Conservation (phyloP, 2,113 vertebrate species). For the Beaufortia kweichowensis region DNA sequence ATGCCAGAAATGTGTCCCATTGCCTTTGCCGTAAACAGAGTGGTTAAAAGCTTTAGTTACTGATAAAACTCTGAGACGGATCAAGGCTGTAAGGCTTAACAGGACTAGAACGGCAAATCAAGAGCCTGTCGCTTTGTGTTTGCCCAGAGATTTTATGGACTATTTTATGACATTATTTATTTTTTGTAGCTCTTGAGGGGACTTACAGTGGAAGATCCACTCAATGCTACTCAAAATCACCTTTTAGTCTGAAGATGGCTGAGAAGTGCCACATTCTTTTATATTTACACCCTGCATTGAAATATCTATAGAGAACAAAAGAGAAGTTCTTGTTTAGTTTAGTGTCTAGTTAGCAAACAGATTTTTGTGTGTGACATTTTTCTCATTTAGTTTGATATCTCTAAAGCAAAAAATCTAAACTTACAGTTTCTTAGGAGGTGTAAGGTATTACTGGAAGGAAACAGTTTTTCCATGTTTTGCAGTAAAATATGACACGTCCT, state of each 20-base stretch:
- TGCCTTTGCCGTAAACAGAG: conserved; percentile 59
- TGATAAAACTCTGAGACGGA: conserved; percentile 57
- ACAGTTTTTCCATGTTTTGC: neutral
- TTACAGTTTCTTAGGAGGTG: too few species aligned
- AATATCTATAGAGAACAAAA: conserved; percentile 11
- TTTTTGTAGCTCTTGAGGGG: conserved; percentile 39
- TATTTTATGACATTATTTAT: conserved; percentile 59
- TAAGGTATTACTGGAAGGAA: neutral
- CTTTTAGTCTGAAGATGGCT: conserved; percentile 54
- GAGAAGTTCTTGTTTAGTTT: conserved; percentile 50
- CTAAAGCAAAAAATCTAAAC: conserved; percentile 13
- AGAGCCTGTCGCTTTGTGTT: conserved; percentile 48
- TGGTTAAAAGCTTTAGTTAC: conserved; percentile 53
- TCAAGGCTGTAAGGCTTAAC: conserved; percentile 61
- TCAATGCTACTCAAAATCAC: conserved; percentile 53
- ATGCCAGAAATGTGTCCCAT: conserved; percentile 61
- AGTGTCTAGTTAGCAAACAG: conserved; percentile 57
- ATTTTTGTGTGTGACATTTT: conserved; percentile 57
- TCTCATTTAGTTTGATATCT: conserved; percentile 52
- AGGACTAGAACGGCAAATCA: conserved; percentile 57
- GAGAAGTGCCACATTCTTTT: conserved; percentile 43
- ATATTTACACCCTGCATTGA: neutral
- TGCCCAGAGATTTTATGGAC: conserved; percentile 45
- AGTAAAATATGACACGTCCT: neutral
- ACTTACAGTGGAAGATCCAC: conserved; percentile 28